These are phyloP conservation scores for Kryptolebias marmoratus DNA, from an alignment of 2,113 vertebrate species.

Conservation along the genomic window DNA sequence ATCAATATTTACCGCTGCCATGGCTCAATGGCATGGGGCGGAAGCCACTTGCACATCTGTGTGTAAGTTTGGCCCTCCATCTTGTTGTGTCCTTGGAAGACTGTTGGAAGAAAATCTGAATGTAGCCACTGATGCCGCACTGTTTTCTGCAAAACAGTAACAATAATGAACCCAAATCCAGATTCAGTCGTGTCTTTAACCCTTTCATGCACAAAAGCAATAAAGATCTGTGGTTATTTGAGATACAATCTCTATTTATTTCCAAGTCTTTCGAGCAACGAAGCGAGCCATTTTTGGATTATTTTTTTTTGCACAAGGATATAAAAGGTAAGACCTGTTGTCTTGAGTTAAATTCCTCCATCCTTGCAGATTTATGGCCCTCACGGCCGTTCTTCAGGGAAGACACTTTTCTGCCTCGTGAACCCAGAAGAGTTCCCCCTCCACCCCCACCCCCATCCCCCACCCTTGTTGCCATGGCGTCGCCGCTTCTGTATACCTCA, in stretches of 20 bases:
- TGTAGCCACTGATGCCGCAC: background rate
- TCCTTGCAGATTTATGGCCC: slow-evolving; percentile 49
- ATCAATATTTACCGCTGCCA: slow-evolving; percentile 76
- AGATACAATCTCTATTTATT: background rate
- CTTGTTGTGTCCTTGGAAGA: background rate
- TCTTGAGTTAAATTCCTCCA: slow-evolving; percentile 56
- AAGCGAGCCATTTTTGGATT: slow-evolving; percentile 27
- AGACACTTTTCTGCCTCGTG: slow-evolving; percentile 65
- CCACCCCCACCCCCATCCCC: no score
- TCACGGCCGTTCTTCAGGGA: slow-evolving; percentile 42
- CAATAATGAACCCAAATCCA: background rate
- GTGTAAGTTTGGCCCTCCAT: background rate
- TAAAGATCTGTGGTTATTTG: background rate
- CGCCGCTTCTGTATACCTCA: slow-evolving; percentile 69
- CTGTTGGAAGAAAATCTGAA: background rate
- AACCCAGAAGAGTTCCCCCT: slow-evolving; percentile 53
- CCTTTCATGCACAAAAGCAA: background rate
- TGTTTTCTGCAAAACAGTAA: no score
- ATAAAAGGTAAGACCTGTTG: slow-evolving; percentile 73
- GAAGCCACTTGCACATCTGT: slow-evolving; percentile 3
- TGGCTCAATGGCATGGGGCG: slow-evolving; percentile 33
- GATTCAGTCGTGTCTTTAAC: no score
- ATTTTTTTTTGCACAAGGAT: slow-evolving; percentile 27
- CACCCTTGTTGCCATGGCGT: slow-evolving; percentile 55
- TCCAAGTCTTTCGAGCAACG: background rate